A percentile compares a stretch with the other conserved stretches of the same genome.
These are phyloP conservation scores for Caenorhabditis panamensis DNA, from an alignment of 2,888 invertebrate genomes.

Conservation along the genomic window DNA sequence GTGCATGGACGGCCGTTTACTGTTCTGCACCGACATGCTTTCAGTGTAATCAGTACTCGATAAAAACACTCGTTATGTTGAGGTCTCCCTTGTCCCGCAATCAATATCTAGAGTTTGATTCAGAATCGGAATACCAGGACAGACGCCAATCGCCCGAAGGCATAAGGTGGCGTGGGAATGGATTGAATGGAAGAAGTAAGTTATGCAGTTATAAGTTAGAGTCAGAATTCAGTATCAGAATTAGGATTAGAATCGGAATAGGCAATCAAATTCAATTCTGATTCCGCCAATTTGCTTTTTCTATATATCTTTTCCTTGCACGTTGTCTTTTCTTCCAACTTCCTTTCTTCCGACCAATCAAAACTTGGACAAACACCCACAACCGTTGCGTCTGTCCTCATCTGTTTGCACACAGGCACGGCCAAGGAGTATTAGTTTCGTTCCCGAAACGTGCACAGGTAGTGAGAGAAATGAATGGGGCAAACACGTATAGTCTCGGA, in stretches of 20 bases:
- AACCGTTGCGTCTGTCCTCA: constrained; percentile 27
- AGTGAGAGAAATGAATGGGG: constrained; percentile 6
- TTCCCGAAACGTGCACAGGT: constrained; percentile 24
- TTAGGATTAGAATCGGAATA: not conserved
- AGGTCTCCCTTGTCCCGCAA: constrained; percentile 14
- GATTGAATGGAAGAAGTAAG: not conserved
- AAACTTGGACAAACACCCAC: constrained; percentile 52
- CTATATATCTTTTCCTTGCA: constrained; percentile 12
- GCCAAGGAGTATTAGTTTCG: constrained; percentile 10
- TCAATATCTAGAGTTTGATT: not conserved
- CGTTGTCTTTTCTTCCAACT: not conserved
- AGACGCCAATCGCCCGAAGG: not conserved
- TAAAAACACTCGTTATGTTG: constrained; percentile 16
- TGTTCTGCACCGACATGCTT: constrained; percentile 25
- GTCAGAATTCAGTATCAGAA: no score
- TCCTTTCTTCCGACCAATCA: constrained; percentile 36
- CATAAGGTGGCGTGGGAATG: not conserved
- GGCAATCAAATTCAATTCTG: not conserved
- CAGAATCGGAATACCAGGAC: not conserved
- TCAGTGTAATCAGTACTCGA: constrained; percentile 30
- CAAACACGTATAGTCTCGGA: constrained; percentile 29
- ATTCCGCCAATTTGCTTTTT: not conserved
- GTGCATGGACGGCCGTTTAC: constrained; percentile 45
- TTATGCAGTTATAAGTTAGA: not conserved
- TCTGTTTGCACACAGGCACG: constrained; percentile 44